Evolutionary conservation across 2,113 vertebrate genomes (phyloP), one percentile per base, ranked within the genome.

Genomic region (Athene noctua): DNA sequence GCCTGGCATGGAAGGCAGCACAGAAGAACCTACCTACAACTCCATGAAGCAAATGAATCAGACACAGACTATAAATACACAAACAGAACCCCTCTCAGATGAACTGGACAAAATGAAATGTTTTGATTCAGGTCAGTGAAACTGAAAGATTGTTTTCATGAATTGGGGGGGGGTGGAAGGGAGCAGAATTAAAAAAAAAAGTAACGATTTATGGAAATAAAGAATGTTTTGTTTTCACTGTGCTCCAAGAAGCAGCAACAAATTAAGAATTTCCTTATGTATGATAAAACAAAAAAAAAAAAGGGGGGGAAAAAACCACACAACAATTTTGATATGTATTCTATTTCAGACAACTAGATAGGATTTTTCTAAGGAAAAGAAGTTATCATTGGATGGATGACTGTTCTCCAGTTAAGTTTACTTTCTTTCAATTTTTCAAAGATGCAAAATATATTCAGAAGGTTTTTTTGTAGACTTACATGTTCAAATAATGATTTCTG

Each of bases 301-400:
- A 5, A 12, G 17, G 42, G 2, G 3, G 2, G 6, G 13, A 15
- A 21, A 15, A 5, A 29, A 7, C 3, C 1, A 40, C 11, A 21
- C 13, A 40, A 74, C 3, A 26, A 15, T 66, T 23, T 52, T 58
- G 5, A 1, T 46, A 63, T 5, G 4, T 46, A 51, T 34, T 55
- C 22, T 32, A 71, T 27, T 66, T 66, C 3, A 70, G 14, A 72
- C 7, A 16, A 57, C 27, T 22, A 44, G 34, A 52, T 6, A 59
- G 9, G 16, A 22, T 62, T 80, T 80, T 80, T 16, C 30, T 70
- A 66, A 57, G 15, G 7, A 70, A 75, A 86, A 81, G 1, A 71
- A 71, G 8, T 32, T 52, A 44, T 11, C 27, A 30, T 0, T 86
- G 21, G 30, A 78, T 9, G 14, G 21, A 77, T 57, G 13, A 72